phyloP scores from a whole-genome alignment of 2,888 invertebrate species.

The Eupeodes luniger region DNA sequence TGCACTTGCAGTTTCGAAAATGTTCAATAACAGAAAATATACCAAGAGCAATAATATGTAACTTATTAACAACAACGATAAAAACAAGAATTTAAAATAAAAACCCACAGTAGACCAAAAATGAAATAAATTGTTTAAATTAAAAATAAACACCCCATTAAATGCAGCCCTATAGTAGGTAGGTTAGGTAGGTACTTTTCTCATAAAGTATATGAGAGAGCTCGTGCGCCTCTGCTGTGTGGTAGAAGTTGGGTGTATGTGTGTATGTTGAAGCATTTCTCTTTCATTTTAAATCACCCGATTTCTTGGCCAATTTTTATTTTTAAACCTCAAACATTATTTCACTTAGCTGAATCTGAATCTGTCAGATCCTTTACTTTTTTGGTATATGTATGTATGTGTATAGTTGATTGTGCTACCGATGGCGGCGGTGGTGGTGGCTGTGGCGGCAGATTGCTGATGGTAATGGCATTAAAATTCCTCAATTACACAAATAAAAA shows the following conservation, averaged over 20 bases:
- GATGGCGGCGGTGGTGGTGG: background rate
- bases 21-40: background rate
- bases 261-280: conserved; percentile 26
- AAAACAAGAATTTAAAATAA: background rate
- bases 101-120: background rate
- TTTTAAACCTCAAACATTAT: conserved; percentile 65
- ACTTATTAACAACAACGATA: conserved; percentile 11
- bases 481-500: conserved; percentile 45
- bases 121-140: conserved; percentile 37
- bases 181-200: no score
- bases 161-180: conserved; percentile 13
- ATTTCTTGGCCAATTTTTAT: conserved; percentile 67
- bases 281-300: conserved; percentile 31
- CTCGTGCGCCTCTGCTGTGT: background rate
- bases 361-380: conserved; percentile 37
- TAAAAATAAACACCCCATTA: conserved; percentile 62
- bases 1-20: conserved; percentile 35
- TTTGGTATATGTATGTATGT: background rate
- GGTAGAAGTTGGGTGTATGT: no score
- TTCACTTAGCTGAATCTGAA: conserved; percentile 55
- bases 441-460: conserved; percentile 43
- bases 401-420: background rate
- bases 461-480: conserved; percentile 57
- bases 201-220: background rate
- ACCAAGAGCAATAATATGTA: background rate